Conservation (phyloP, 2,797 vertebrate species). For the Muraenolepis orangiensis region DNA sequence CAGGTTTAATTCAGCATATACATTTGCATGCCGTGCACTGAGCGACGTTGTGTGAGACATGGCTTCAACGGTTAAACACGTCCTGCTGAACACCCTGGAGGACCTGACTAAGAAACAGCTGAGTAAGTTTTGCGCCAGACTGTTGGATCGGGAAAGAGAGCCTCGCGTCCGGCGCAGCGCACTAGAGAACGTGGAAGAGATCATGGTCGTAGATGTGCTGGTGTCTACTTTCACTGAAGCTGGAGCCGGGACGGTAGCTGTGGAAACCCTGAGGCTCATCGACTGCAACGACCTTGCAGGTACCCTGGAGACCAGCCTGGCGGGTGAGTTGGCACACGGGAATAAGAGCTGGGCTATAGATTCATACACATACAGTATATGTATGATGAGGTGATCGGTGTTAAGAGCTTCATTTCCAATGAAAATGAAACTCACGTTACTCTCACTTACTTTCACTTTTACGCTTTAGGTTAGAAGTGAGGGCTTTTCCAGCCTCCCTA, state of each 20-base stretch:
- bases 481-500: too few species aligned
- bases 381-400: background rate
- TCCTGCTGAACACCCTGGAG: constrained; percentile 11
- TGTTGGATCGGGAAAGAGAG: constrained; percentile 26
- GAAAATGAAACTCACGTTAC: too few species aligned
- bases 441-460: too few species aligned
- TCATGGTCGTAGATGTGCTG: constrained; percentile 23
- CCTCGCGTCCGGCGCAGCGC: constrained; percentile 10
- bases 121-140: constrained; percentile 15
- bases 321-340: background rate
- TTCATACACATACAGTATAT: too few species aligned
- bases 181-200: background rate
- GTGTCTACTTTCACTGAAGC: constrained; percentile 19
- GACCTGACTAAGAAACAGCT: background rate
- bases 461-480: too few species aligned
- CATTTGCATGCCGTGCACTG: too few species aligned
- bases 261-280: constrained; percentile 20
- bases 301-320: background rate
- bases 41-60: constrained; percentile 6
- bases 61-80: constrained; percentile 6
- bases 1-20: too few species aligned
- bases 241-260: background rate
- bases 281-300: background rate
- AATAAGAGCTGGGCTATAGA: background rate
- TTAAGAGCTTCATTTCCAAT: too few species aligned